These are phyloP conservation scores for Linurgus olivaceus DNA, from an alignment of 2,797 vertebrate species.

Conservation along the genomic window DNA sequence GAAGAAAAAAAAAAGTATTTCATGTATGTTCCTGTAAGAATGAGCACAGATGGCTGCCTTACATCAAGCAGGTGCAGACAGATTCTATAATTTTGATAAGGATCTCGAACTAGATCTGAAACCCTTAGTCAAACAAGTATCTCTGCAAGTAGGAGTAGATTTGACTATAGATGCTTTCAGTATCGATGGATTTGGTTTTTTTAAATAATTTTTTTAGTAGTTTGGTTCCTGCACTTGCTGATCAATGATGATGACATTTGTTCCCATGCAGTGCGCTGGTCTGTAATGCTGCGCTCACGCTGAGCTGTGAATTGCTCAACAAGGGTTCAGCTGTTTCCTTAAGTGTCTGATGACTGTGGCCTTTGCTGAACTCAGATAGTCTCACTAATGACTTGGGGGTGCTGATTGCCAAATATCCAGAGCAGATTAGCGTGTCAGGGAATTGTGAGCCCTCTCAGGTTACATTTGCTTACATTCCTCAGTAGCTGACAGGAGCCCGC, in stretches of 20 bases:
- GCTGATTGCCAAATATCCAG: background rate
- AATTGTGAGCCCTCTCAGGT: background rate
- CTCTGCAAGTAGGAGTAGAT: background rate
- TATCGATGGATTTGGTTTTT: background rate
- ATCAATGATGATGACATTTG: background rate
- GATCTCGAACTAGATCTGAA: background rate
- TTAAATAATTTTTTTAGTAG: background rate
- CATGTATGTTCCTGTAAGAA: background rate
- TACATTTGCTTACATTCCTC: background rate
- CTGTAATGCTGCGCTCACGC: background rate
- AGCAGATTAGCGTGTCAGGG: background rate
- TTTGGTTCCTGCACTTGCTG: background rate
- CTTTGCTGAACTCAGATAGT: background rate
- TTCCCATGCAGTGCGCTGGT: background rate
- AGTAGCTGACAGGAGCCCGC: background rate
- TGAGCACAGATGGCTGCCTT: background rate
- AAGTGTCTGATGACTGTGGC: background rate
- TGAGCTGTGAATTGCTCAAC: constrained; percentile 46
- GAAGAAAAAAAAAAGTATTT: background rate
- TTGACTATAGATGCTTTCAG: background rate
- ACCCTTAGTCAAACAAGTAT: background rate
- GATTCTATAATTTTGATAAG: background rate
- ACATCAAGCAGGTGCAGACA: background rate
- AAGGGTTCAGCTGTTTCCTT: background rate
- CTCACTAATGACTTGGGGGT: background rate